These are phyloP conservation scores for Apodemia duryi DNA, from an alignment of 2,888 invertebrate genomes.

Conservation along the genomic window DNA sequence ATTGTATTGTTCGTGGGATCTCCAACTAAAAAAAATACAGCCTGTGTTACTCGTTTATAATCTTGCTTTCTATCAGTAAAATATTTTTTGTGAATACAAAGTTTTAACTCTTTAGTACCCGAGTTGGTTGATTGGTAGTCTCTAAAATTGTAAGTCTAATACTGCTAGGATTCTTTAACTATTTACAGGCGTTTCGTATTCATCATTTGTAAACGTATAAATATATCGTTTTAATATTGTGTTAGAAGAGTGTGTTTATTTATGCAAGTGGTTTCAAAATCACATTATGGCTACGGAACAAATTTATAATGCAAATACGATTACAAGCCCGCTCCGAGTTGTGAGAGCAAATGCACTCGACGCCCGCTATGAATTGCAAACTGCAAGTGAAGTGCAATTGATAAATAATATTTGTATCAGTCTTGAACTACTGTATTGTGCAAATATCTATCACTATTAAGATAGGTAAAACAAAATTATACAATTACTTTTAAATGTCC, in stretches of 20 bases:
- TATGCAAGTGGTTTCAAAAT: slow-evolving; percentile 57
- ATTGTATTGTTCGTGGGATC: too few species aligned
- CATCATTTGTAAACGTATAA: neutral
- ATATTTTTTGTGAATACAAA: too few species aligned
- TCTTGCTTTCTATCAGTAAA: too few species aligned
- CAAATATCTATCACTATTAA: neutral
- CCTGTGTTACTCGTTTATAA: too few species aligned
- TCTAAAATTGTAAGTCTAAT: too few species aligned
- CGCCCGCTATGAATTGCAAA: slow-evolving; percentile 65
- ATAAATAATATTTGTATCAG: slow-evolving; percentile 38
- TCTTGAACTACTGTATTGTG: slow-evolving; percentile 10
- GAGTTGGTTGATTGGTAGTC: too few species aligned
- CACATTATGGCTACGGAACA: slow-evolving; percentile 68
- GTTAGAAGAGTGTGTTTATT: slow-evolving; percentile 26
- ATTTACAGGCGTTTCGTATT: too few species aligned
- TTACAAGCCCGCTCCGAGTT: slow-evolving; percentile 58
- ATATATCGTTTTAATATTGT: neutral
- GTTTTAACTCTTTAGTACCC: too few species aligned
- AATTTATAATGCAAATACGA: slow-evolving; percentile 79
- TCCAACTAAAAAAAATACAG: too few species aligned
- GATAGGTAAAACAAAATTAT: too few species aligned
- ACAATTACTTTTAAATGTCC: too few species aligned
- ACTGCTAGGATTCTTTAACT: too few species aligned
- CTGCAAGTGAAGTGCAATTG: slow-evolving; percentile 54
- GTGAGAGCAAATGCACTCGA: slow-evolving; percentile 68